phyloP scores from a whole-genome alignment of 2,113 vertebrate genomes.

The Chroicocephalus ridibundus region DNA sequence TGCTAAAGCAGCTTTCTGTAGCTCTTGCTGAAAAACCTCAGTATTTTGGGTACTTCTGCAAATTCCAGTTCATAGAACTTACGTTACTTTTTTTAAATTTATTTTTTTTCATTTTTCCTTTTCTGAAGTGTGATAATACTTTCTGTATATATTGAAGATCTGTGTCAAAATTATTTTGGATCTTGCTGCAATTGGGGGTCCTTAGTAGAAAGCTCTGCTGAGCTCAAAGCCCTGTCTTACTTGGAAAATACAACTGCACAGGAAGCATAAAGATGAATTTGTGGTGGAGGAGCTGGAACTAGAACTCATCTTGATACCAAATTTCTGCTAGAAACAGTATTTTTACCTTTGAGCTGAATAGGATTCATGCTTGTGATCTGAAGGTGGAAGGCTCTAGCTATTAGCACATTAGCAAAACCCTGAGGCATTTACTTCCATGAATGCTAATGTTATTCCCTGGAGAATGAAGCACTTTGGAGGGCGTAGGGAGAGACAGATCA shows the following conservation, averaged over 20 bases:
- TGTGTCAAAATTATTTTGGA: background rate
- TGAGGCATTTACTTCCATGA: slow-evolving; percentile 12
- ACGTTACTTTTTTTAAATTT: background rate
- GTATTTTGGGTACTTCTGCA: background rate
- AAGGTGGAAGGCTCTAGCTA: slow-evolving; percentile 32
- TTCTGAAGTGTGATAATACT: background rate
- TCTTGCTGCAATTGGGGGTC: background rate
- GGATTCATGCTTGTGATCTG: slow-evolving; percentile 23
- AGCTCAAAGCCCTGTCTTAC: background rate
- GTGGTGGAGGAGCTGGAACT: background rate
- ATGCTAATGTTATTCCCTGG: background rate
- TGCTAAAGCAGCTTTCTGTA: background rate
- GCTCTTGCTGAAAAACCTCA: background rate
- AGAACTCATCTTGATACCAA: background rate
- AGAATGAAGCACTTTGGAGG: background rate
- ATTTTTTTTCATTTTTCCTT: background rate
- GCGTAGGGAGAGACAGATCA: background rate
- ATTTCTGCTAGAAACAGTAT: background rate
- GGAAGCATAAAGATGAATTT: background rate
- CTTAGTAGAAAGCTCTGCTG: background rate
- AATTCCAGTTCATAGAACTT: background rate
- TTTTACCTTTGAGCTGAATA: background rate
- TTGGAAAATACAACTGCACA: background rate
- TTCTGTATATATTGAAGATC: background rate
- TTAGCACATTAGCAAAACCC: slow-evolving; percentile 36